These are phyloP conservation scores for Xestia sexstrigata DNA, from an alignment of 2,888 invertebrate genomes.

Conservation along the genomic window DNA sequence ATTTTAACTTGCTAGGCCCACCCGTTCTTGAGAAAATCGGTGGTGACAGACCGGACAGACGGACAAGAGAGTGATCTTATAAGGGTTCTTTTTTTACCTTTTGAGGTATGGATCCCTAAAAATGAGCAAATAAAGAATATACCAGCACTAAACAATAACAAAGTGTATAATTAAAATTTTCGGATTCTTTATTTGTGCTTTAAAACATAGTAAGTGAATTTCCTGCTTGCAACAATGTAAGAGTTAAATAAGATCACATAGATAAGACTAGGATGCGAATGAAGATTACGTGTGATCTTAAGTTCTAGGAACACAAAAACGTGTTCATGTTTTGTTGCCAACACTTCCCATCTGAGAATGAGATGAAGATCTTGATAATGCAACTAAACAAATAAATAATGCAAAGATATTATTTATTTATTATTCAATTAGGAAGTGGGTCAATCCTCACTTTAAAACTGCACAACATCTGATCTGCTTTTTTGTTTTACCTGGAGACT, in stretches of 20 bases:
- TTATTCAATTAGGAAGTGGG: neutral
- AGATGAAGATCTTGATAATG: neutral
- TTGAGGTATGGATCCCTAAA: too few relatives aligned
- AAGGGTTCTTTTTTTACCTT: too few relatives aligned
- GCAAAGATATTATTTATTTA: neutral
- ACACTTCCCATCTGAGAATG: neutral
- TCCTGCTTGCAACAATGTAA: slow-evolving; percentile 11
- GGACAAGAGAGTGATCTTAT: too few relatives aligned
- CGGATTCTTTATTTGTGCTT: neutral
- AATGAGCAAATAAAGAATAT: neutral
- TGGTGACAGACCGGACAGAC: too few relatives aligned
- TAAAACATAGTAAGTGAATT: neutral
- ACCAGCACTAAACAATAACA: neutral
- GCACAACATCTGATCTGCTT: neutral
- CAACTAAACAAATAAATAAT: neutral
- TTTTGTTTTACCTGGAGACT: neutral
- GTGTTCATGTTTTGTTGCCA: slow-evolving; percentile 3
- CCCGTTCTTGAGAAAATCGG: too few relatives aligned
- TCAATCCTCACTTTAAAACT: neutral
- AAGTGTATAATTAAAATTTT: neutral
- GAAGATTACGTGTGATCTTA: slow-evolving; percentile 3
- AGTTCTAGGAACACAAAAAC: neutral
- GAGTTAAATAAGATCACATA: neutral
- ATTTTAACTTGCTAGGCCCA: too few relatives aligned
- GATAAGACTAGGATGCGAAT: slow-evolving; percentile 23